A percentile compares a stretch with the other conserved stretches of the same genome.
phyloP scores from a whole-genome alignment of 23 tunicate species.

The Oikopleura albicans region DNA sequence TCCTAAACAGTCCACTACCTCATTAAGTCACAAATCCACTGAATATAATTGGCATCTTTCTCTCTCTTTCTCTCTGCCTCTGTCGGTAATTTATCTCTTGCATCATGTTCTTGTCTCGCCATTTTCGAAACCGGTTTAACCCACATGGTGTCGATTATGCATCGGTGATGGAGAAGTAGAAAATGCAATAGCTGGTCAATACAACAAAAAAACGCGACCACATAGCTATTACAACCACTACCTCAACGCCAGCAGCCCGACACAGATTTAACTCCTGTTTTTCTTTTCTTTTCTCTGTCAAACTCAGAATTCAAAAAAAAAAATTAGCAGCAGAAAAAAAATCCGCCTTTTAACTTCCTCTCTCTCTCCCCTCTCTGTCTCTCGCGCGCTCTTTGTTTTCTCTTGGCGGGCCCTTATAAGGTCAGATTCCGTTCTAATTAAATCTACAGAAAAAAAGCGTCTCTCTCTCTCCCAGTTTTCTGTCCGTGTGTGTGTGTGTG shows the following conservation, averaged over 20 bases:
- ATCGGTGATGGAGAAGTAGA: slow-evolving; percentile 19
- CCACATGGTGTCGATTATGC: background rate
- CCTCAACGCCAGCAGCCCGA: slow-evolving; percentile 17
- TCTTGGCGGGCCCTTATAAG: background rate
- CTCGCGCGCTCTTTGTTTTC: background rate
- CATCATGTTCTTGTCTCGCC: background rate
- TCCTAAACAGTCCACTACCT: slow-evolving; percentile 20
- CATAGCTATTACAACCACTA: slow-evolving; percentile 17
- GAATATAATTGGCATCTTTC: background rate
- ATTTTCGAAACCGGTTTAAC: background rate
- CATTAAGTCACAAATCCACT: background rate
- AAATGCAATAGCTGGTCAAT: background rate
- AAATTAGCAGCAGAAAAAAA: too few relatives aligned
- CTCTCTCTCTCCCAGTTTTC: background rate
- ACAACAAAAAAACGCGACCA: background rate
- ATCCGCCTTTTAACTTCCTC: too few relatives aligned
- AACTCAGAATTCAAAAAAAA: too few relatives aligned
- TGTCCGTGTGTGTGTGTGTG: background rate
- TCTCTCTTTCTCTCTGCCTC: background rate
- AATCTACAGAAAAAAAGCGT: background rate
- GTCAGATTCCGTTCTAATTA: background rate
- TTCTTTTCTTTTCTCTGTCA: background rate
- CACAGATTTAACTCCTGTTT: background rate
- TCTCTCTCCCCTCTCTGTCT: too few relatives aligned
- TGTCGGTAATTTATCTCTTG: too few relatives aligned